These are phyloP conservation scores for Uromys caudimaculatus DNA, from an alignment of 2,797 vertebrate genomes.

Conservation along the genomic window DNA sequence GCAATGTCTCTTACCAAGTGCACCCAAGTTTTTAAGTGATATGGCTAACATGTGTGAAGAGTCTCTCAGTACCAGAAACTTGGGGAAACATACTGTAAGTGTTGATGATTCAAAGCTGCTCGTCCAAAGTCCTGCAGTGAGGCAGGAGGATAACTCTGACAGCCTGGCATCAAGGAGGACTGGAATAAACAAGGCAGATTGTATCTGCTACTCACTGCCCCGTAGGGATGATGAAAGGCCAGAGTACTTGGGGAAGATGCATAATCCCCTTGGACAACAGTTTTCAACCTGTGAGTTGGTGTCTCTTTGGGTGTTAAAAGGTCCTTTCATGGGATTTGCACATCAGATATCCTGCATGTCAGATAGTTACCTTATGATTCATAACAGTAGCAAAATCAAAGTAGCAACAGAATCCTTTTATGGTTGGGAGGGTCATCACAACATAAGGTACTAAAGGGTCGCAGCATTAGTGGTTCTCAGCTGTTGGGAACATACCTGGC, in stretches of 20 bases:
- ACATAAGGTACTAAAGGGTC: not conserved
- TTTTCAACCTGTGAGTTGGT: not conserved
- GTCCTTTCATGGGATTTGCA: not conserved
- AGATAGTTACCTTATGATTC: not conserved
- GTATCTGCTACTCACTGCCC: not conserved
- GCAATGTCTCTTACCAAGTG: not conserved
- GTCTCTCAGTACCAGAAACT: not conserved
- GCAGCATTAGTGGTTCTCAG: not conserved
- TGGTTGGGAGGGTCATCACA: not conserved
- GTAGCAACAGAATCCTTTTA: not conserved
- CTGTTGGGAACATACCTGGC: too few relatives aligned
- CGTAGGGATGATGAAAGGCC: not conserved
- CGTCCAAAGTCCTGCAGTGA: not conserved
- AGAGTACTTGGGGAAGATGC: not conserved
- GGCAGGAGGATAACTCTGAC: accelerated
- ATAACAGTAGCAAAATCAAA: not conserved
- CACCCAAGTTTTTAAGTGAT: not conserved
- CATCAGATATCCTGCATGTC: not conserved
- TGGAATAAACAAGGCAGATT: not conserved
- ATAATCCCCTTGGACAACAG: not conserved
- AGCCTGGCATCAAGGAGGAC: not conserved
- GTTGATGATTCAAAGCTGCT: not conserved
- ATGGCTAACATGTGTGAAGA: not conserved
- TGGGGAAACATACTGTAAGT: accelerated
- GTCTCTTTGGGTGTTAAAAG: not conserved